Evolutionary conservation across 2,113 vertebrate species (phyloP).

Genomic region (Muscicapa adusta): DNA sequence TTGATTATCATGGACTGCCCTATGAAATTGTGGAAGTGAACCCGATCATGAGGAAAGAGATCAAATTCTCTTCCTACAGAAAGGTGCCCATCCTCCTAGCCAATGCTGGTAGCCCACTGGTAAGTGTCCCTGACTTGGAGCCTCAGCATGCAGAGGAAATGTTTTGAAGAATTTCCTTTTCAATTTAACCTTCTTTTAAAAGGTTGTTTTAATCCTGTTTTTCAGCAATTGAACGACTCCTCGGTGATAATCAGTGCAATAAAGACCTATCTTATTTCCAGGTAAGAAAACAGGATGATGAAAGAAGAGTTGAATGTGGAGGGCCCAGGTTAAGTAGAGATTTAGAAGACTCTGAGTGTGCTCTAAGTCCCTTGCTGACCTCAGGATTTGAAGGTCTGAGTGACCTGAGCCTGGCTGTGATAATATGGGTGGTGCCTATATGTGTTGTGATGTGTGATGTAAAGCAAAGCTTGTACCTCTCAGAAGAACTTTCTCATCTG

Average conservation of each 20-base stretch:
- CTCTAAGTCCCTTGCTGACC: neutral
- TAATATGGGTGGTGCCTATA: neutral
- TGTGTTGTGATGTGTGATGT: neutral
- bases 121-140: constrained; percentile 47
- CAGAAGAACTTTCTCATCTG: neutral
- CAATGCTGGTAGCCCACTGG: constrained; percentile 68
- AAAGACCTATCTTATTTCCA: constrained; percentile 84
- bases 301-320: neutral
- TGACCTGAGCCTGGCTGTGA: neutral
- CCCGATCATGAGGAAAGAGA: constrained; percentile 88
- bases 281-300: constrained; percentile 71
- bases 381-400: neutral
- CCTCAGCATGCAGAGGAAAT: neutral
- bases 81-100: constrained; percentile 90
- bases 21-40: constrained; percentile 96
- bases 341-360: neutral
- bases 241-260: constrained; percentile 94
- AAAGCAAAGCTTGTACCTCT: neutral
- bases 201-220: neutral
- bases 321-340: neutral
- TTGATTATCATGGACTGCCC: constrained; percentile 88
- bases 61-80: constrained; percentile 94
- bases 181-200: neutral
- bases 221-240: constrained; percentile 95
- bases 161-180: neutral